Conservation (phyloP, 2,888 invertebrate genomes). For the Mechanitis messenoides region DNA sequence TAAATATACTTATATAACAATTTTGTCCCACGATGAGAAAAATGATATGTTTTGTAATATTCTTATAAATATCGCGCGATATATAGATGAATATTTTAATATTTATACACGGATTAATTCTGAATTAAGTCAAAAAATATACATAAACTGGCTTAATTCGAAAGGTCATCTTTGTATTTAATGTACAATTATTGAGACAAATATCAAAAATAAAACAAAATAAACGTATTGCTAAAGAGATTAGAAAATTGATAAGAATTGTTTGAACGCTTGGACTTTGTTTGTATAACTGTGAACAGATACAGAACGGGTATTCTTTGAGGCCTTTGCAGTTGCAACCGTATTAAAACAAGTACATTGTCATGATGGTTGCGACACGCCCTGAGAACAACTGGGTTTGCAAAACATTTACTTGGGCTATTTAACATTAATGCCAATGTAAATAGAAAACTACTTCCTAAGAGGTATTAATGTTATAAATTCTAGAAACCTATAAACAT, state of each 20-base stretch:
- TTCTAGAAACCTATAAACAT: too few relatives aligned
- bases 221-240: conserved; percentile 18
- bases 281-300: conserved; percentile 37
- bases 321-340: conserved; percentile 45
- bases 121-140: too few relatives aligned
- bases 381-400: conserved; percentile 51
- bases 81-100: too few relatives aligned
- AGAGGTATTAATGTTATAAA: too few relatives aligned
- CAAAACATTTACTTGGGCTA: conserved; percentile 46
- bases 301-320: conserved; percentile 52
- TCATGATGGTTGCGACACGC: conserved; percentile 49
- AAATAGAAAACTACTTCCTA: background rate
- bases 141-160: too few relatives aligned
- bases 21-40: too few relatives aligned
- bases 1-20: too few relatives aligned
- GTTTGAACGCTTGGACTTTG: conserved; percentile 34
- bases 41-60: too few relatives aligned
- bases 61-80: too few relatives aligned
- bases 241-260: conserved; percentile 25
- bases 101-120: too few relatives aligned
- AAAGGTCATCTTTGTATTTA: too few relatives aligned
- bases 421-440: conserved; percentile 16
- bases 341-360: conserved; percentile 48
- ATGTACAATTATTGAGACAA: background rate
- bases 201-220: background rate